Evolutionary conservation across 1,140 invertebrate genomes (phyloP).

Genomic region (Triops longicaudatus): DNA sequence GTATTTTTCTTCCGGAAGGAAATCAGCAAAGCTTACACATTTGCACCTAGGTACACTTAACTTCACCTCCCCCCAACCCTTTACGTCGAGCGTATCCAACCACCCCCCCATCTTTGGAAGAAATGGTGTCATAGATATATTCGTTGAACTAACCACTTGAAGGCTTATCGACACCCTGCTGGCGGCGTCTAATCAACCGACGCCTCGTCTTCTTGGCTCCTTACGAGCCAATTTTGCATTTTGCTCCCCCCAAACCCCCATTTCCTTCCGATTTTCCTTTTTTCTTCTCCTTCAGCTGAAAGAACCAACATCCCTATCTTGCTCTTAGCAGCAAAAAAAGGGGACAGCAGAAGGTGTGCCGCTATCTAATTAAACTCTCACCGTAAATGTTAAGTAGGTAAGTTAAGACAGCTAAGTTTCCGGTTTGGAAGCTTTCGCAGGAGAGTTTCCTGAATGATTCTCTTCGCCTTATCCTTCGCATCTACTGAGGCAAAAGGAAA

Average conservation of each 20-base stretch:
- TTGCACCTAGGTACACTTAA: not conserved
- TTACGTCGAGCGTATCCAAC: not conserved
- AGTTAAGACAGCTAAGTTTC: not conserved
- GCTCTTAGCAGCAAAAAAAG: not conserved
- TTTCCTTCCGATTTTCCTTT: not conserved
- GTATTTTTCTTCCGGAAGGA: not conserved
- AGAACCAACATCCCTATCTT: not conserved
- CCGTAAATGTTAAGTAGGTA: slow-evolving; percentile 4
- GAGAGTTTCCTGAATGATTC: too few relatives aligned
- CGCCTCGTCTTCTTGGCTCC: not conserved
- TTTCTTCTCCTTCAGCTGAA: not conserved
- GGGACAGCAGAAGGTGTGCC: not conserved
- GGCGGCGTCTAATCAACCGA: slow-evolving; percentile 1
- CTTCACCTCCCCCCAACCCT: not conserved
- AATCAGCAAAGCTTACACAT: not conserved
- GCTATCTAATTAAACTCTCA: not conserved
- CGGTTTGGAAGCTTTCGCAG: too few relatives aligned
- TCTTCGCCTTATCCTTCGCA: too few relatives aligned
- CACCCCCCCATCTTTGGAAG: not conserved
- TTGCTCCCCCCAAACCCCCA: not conserved
- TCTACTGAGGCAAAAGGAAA: too few relatives aligned
- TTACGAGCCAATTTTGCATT: slow-evolving; percentile 3
- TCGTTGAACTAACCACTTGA: not conserved
- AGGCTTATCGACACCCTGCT: slow-evolving; percentile 1
- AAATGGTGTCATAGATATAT: not conserved